Conservation (phyloP, 2,797 vertebrate species). For the Eutrigla gurnardus region DNA sequence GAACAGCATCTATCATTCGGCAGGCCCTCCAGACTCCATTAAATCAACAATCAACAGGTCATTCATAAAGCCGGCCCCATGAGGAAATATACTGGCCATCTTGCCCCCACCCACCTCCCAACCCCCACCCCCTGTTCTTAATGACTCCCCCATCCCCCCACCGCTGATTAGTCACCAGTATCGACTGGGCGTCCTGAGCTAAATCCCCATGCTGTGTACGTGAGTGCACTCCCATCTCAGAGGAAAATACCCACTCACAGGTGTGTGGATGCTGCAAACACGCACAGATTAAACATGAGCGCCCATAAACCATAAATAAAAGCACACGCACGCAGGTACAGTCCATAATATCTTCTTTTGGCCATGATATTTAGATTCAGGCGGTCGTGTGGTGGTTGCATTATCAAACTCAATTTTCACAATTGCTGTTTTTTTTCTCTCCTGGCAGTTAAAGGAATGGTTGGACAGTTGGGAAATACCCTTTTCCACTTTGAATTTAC, state of each 20-base stretch:
- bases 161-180: slow-evolving; percentile 72
- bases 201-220: slow-evolving; percentile 50
- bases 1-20: slow-evolving; percentile 70
- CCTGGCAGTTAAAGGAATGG: neutral
- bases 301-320: slow-evolving; percentile 4
- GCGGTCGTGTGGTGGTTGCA: neutral
- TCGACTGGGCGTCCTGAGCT: slow-evolving; percentile 55
- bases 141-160: slow-evolving; percentile 54
- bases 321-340: slow-evolving; percentile 1
- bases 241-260: slow-evolving; percentile 44
- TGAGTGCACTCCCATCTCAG: slow-evolving; percentile 48
- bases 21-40: slow-evolving; percentile 72
- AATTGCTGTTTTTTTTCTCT: neutral
- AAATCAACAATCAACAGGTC: slow-evolving; percentile 80
- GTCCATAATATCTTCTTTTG: neutral
- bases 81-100: slow-evolving; percentile 65
- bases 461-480: neutral
- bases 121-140: slow-evolving; percentile 36
- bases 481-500: no score
- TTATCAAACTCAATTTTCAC: neutral
- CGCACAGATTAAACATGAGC: slow-evolving; percentile 20
- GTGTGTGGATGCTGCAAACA: slow-evolving; percentile 25
- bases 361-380: neutral
- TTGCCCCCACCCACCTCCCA: slow-evolving; percentile 26
- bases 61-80: slow-evolving; percentile 71